Base-by-base conservation (phyloP, 2,888 invertebrate genomes). In the Schizotus pectinicornis region DNA sequence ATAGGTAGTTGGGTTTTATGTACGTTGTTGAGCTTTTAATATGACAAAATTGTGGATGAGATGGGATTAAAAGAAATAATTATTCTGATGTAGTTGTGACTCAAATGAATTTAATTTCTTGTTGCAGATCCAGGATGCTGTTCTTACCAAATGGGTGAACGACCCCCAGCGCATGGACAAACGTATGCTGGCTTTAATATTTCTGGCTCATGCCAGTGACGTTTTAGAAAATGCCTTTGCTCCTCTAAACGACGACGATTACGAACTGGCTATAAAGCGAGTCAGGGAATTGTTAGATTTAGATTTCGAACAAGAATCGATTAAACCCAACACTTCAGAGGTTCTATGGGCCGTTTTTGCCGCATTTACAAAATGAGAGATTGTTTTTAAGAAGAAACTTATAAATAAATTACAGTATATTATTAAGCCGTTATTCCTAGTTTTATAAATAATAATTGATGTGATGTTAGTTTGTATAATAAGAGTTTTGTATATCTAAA, bases 221-320 rank as follows among this genome's bases (percentile, higher is more conserved):
- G 99, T 99, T 14, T 85, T 99, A 53, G 99, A 99, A 83, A 99
- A 99, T 81, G 99, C 99, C 50, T 99, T 99, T 81, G 96, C 97
- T 13, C 97, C 98, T 1, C 86, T 99, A 7, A 94, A 93, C 48
- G 95, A 96, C 73, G 97, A 98, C 75, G 98, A 98, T 81, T 98
- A 98, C 78, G 98, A 98, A 82, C 84, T 98, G 70, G 99, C 98
- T 59, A 98, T 98, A 89, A 92, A 96, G 74, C 89, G 99, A 75
- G 96, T 99, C 46, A 88, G 98, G 68, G 93, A 95, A 73, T 86
- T 99, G 45, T 86, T 99, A 69, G 98, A 99, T 80, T 86, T 98
- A 71, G 98, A 99, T 82, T 94, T 95, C 81, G 98, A 99, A 80
- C 89, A 91, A 42, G 98, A 99, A 81, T 90, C 95, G 65, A 89